Conservation (phyloP, 1,140 invertebrate species). For the Drosophila kohkoa region DNA sequence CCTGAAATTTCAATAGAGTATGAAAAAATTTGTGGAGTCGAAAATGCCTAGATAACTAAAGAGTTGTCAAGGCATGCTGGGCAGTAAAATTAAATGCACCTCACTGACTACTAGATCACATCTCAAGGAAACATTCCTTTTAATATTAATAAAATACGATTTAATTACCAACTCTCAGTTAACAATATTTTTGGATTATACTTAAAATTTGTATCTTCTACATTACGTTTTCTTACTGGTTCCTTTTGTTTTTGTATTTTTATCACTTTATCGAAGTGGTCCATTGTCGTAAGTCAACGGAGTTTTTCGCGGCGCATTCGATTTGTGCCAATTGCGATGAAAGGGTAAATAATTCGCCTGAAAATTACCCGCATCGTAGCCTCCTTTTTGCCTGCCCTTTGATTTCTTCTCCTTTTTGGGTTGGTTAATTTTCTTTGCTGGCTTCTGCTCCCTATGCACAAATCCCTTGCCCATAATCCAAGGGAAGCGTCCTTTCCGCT, state of each 20-base stretch:
- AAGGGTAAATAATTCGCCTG: not conserved
- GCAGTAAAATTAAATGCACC: conserved; percentile 3
- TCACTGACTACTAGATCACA: not conserved
- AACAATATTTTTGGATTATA: conserved; percentile 3
- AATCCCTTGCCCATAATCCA: conserved; percentile 64
- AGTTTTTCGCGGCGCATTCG: not conserved
- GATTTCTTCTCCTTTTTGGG: conserved; percentile 25
- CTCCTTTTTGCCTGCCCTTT: conserved; percentile 21
- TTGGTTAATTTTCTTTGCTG: conserved; percentile 20
- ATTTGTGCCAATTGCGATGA: conserved; percentile 26
- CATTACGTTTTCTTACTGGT: no score
- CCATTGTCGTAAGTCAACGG: not conserved
- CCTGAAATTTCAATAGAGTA: conserved; percentile 71
- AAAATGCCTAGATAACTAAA: not conserved
- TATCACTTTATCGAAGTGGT: not conserved
- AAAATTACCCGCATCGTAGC: not conserved
- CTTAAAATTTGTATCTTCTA: conserved; percentile 15
- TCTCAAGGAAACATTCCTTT: not conserved
- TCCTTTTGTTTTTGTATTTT: conserved; percentile 6
- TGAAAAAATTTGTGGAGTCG: conserved; percentile 16
- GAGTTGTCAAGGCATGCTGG: conserved; percentile 3
- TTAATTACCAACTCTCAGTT: not conserved
- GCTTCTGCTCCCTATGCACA: conserved; percentile 45
- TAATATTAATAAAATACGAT: not conserved
- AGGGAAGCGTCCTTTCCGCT: conserved; percentile 48